Base-by-base conservation (phyloP, 2,888 invertebrate genomes). In the Gnatocerus cornutus region DNA sequence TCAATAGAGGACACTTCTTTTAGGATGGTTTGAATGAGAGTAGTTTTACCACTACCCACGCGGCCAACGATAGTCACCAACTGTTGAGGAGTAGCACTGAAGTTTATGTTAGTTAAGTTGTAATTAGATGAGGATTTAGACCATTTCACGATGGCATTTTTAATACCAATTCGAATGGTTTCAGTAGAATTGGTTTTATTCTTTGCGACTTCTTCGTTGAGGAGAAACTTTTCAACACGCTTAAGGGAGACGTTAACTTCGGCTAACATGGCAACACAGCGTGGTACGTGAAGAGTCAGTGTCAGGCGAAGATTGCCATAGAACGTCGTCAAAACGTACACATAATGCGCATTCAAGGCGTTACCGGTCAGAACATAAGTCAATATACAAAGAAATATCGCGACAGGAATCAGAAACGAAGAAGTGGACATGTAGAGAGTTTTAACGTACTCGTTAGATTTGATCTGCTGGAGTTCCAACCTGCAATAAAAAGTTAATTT, bases 251-350 rank as follows among this genome's bases (percentile, higher is more conserved):
- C 92, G 16, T 88, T 84, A 0, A 91, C 90, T 85, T 95, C 95
- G 0, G 93, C 92, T 46, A 92, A 87, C 84, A 91, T 91, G 2
- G 93, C 90, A 72, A 95, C 90, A 53, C 90, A 93, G 86, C 92
- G 92, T 0, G 96, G 96, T 76, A 96, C 93, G 86, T 93, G 95
- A n/a, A 96, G 92, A 0, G 94, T 94, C 92, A 96, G 93, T 7
- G 93, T 91, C 77, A 93, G 91, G 21, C 95, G 88, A 65, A 96
- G 85, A 58, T 94, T 92, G 78, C 95, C 95, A 85, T 94, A 96
- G 83, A 95, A 93, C 5, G 96, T 93, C 9, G 95, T 93, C 59
- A 95, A 88, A 61, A 96, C 93, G 84, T 95, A 96, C 10, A 95
- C 93, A 81, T 88, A 89, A 80, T 95, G 93, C 5, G 97, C 92